Conservation (phyloP, 1,140 invertebrate genomes). For the Hormaphis cornu region DNA sequence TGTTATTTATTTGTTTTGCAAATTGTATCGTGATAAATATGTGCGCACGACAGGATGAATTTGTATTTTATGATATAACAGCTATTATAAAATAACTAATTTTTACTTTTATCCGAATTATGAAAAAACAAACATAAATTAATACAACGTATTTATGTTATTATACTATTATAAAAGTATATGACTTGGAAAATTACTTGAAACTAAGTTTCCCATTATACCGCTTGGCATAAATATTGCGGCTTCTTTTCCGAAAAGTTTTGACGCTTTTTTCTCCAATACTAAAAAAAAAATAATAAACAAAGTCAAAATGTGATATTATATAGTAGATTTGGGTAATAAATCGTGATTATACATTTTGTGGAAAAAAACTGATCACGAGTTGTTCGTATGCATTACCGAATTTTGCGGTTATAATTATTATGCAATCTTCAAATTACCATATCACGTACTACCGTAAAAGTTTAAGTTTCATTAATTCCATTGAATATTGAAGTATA, state of each 20-base stretch:
- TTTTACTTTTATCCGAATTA: neutral
- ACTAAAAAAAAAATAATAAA: slow-evolving; percentile 43
- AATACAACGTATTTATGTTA: neutral
- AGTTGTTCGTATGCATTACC: neutral
- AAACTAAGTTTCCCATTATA: slow-evolving; percentile 89
- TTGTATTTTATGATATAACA: too few species aligned
- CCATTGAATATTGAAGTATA: too few species aligned
- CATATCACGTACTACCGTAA: too few species aligned
- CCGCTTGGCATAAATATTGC: slow-evolving; percentile 82
- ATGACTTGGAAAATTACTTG: slow-evolving; percentile 52
- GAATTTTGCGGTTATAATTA: too few species aligned
- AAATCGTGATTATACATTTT: neutral
- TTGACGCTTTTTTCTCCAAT: slow-evolving; percentile 64
- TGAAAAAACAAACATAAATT: neutral
- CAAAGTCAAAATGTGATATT: neutral
- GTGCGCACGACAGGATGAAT: too few species aligned
- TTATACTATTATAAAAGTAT: neutral
- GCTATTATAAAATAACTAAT: too few species aligned
- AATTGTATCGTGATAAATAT: too few species aligned
- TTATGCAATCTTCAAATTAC: too few species aligned
- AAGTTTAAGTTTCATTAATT: too few species aligned
- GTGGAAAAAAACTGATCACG: neutral
- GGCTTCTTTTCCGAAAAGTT: slow-evolving; percentile 77
- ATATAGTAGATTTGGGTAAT: neutral
- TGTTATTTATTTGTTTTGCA: too few species aligned